phyloP scores from a whole-genome alignment of 2,797 vertebrate genomes.

The Eurystomus glaucurus region DNA sequence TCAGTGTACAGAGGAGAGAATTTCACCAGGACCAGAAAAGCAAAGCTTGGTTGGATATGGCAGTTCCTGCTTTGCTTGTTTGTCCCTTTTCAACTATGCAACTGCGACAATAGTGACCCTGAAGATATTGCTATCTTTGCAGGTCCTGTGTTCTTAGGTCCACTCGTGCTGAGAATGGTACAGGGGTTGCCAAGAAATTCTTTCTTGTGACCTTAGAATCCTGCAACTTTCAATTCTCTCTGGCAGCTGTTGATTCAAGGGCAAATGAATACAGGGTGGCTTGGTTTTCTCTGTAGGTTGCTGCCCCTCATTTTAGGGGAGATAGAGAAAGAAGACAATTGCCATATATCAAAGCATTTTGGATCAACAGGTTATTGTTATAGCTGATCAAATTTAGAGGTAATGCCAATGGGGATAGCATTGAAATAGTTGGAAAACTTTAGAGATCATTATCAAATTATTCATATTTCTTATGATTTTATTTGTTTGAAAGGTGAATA shows the following conservation, averaged over 20 bases:
- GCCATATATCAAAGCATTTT: slow-evolving; percentile 17
- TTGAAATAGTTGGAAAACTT: slow-evolving; percentile 63
- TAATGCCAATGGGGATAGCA: slow-evolving; percentile 47
- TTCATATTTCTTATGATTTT: not conserved
- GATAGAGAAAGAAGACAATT: slow-evolving; percentile 18
- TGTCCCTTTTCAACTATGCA: not conserved
- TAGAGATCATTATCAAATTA: not conserved
- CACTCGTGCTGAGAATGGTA: slow-evolving; percentile 2
- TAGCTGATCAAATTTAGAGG: slow-evolving; percentile 61
- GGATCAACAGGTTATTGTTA: not conserved
- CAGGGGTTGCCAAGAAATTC: slow-evolving; percentile 13
- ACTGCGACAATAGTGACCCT: not conserved
- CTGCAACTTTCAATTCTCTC: not conserved
- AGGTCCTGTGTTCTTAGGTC: not conserved
- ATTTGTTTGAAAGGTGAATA: slow-evolving; percentile 48
- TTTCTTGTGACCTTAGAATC: slow-evolving; percentile 35
- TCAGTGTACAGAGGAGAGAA: not conserved
- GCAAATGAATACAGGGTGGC: not conserved
- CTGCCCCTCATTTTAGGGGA: slow-evolving; percentile 3
- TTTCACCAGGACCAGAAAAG: not conserved
- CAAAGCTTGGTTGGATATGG: not conserved
- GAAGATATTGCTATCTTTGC: slow-evolving; percentile 9
- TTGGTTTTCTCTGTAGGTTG: slow-evolving; percentile 32
- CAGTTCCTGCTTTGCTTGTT: not conserved
- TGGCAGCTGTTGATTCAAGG: slow-evolving; percentile 1